These are phyloP conservation scores for Drosophila multiciliata DNA, from an alignment of 2,888 invertebrate genomes.

Conservation along the genomic window DNA sequence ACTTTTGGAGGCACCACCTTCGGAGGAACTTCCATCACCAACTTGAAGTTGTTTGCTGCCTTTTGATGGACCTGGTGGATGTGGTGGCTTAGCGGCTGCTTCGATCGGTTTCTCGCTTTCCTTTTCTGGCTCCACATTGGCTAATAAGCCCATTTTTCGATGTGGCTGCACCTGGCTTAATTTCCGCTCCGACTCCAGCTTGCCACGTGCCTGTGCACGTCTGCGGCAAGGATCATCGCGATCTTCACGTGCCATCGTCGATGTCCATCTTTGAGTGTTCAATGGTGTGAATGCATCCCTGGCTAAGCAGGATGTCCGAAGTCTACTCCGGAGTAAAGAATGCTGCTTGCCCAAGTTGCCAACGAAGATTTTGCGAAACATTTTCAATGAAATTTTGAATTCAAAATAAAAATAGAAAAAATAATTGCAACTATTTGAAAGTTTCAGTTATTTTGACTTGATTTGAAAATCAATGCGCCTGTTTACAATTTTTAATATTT, in stretches of 20 bases:
- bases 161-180: background rate
- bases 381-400: constrained; percentile 30
- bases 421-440: background rate
- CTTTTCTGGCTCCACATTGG: background rate
- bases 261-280: background rate
- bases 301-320: background rate
- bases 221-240: background rate
- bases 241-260: background rate
- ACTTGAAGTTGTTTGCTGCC: background rate
- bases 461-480: background rate
- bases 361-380: constrained; percentile 19
- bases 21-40: background rate
- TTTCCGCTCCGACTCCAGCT: background rate
- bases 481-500: background rate
- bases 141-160: background rate
- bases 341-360: background rate
- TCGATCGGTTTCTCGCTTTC: no score
- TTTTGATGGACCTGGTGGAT: background rate
- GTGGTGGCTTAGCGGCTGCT: background rate
- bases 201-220: background rate
- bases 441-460: background rate
- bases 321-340: background rate
- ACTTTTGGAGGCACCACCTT: background rate
- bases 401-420: background rate
- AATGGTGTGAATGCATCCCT: background rate